Conservation (phyloP, 2,888 invertebrate species). For the Strigamia transsilvanica region DNA sequence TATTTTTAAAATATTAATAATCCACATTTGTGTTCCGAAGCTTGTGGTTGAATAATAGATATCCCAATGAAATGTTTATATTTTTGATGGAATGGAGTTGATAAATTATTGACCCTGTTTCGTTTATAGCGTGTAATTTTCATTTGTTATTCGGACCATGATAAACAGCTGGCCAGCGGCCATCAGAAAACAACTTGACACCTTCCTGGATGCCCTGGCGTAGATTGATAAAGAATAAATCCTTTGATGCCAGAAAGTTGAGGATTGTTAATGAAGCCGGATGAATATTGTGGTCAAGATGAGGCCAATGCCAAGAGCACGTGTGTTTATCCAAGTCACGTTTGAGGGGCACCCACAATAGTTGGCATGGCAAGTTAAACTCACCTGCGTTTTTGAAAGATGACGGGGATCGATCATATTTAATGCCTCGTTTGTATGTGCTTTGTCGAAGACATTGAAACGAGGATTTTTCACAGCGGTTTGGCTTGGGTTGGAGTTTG, state of each 20-base stretch:
- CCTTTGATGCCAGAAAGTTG: constrained; percentile 11
- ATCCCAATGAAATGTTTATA: no score
- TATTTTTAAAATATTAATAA: no score
- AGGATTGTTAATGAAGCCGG: constrained; percentile 29
- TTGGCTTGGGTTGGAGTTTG: neutral
- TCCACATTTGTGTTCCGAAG: no score
- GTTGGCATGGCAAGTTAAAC: neutral
- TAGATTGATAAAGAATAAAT: constrained; percentile 18
- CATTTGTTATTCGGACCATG: neutral
- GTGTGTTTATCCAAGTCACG: constrained; percentile 27
- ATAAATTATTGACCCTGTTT: no score
- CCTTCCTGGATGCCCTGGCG: constrained; percentile 11
- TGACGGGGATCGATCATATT: constrained; percentile 20
- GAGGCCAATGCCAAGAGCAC: constrained; percentile 43
- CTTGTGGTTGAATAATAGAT: no score
- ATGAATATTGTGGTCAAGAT: constrained; percentile 43
- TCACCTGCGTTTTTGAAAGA: constrained; percentile 15
- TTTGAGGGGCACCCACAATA: neutral
- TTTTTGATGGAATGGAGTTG: no score
- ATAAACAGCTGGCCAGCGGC: neutral
- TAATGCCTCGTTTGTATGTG: constrained; percentile 46
- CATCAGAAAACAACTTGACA: neutral
- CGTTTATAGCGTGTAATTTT: no score
- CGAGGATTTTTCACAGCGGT: neutral
- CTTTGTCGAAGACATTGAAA: no score